These are phyloP conservation scores for Hirtodrosophila trivittata DNA, from an alignment of 2,888 invertebrate species.

Conservation along the genomic window DNA sequence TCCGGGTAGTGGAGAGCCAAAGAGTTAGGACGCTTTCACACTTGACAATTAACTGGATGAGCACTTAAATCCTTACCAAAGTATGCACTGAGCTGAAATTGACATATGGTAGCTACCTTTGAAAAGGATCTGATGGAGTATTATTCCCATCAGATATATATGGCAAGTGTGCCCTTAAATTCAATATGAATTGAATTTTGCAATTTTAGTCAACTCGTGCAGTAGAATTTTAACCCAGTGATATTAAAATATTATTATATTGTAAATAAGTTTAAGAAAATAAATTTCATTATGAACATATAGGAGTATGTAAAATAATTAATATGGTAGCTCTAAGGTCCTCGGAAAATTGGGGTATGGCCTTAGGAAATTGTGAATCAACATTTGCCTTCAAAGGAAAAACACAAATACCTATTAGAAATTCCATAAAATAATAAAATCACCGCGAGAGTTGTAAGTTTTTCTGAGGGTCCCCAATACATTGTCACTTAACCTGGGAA, in stretches of 20 bases:
- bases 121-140: not conserved
- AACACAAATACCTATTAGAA: slow-evolving; percentile 46
- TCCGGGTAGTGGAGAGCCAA: slow-evolving; percentile 56
- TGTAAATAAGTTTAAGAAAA: slow-evolving; percentile 40
- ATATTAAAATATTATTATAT: slow-evolving; percentile 60
- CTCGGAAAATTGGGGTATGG: too few relatives aligned
- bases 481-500: slow-evolving; percentile 61
- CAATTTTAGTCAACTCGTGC: slow-evolving; percentile 52
- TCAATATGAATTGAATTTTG: not conserved
- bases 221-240: slow-evolving; percentile 63
- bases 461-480: too few relatives aligned
- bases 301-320: slow-evolving; percentile 1
- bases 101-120: too few relatives aligned
- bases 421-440: slow-evolving; percentile 52
- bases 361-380: slow-evolving; percentile 28
- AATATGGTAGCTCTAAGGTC: too few relatives aligned
- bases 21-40: slow-evolving; percentile 22
- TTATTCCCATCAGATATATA: not conserved
- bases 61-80: not conserved
- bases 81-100: too few relatives aligned
- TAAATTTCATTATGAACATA: slow-evolving; percentile 23
- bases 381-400: slow-evolving; percentile 34
- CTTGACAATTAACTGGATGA: not conserved
- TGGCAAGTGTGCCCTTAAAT: slow-evolving; percentile 5
- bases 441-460: not conserved